Base-by-base conservation (phyloP, 2,888 invertebrate species). In the Leucoptera coffeella region DNA sequence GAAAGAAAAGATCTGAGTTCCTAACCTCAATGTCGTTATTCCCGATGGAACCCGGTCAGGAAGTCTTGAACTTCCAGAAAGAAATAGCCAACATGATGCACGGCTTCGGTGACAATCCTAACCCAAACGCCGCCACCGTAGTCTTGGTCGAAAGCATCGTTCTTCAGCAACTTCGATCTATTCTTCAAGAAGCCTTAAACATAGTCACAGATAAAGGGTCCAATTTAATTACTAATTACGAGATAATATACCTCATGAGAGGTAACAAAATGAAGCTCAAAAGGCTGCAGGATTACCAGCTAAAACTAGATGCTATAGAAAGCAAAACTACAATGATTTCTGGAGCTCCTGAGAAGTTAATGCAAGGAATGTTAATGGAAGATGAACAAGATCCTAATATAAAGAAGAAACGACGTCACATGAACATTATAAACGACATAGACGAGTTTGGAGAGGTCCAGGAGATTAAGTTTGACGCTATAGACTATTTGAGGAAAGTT, bases 61-160 rank as follows among this genome's bases (percentile, higher is more conserved):
- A 65, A 36, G 46, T 43, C 2, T 50, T 51, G 0, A 71, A 73
- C 29, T 77, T 74, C 39, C 73, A 73, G 45, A 67, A 74, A 55
- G 87, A 90, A 60, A 87, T 90, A 37, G 81, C 85, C 1, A 76
- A 80, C 40, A 90, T 91, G 78, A 87, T 91, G 92, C 85, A 89
- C 40, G 92, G 91, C n/a, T 89, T 92, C 46, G 94, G 94, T 0
- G 94, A 94, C 45, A 84, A 85, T 42, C 78, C 83, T 12, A 80
- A 81, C 32, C 92, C 93, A 0, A 75, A 86, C 22, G 73, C 80
- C 1, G 88, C 87, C 23, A 86, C 92, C 2, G 91, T 92, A 0
- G 77, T 80, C 29, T 58, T 93, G 25, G 82, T 94, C 0, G 92
- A 94, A 58, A 82, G 78, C 34, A 82, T 93, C 29, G 81, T 91